Conservation (phyloP, 2,113 vertebrate genomes). For the Crypturellus undulatus region DNA sequence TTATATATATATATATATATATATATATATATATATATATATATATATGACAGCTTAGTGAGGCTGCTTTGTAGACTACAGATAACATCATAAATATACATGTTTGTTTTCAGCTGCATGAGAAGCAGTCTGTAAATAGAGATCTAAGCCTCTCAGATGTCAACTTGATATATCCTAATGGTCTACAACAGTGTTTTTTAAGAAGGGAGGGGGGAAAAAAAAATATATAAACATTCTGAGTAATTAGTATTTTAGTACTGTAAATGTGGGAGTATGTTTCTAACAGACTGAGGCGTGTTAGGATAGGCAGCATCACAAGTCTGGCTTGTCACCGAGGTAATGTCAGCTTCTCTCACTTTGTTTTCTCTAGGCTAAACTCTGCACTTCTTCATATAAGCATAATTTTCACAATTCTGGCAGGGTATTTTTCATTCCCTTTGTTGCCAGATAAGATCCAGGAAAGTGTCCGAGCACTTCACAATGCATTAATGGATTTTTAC, state of each 20-base stretch:
- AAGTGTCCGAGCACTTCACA: not conserved
- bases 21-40: not conserved
- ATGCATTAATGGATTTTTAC: not conserved
- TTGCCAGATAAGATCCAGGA: not conserved
- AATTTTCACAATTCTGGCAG: not conserved
- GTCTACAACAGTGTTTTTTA: not conserved
- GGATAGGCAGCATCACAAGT: not conserved
- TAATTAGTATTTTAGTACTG: not conserved
- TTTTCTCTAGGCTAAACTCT: not conserved
- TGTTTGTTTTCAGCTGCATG: not conserved
- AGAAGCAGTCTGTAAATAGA: not conserved
- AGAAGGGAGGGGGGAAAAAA: not conserved
- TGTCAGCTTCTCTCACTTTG: not conserved
- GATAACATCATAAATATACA: slow-evolving; percentile 40
- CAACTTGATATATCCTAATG: not conserved
- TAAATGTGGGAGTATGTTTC: not conserved
- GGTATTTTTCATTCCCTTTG: not conserved
- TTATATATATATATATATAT: not conserved
- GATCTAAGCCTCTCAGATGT: not conserved
- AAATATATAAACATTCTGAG: not conserved
- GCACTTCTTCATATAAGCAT: not conserved
- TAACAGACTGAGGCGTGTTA: not conserved
- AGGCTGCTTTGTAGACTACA: slow-evolving; percentile 6
- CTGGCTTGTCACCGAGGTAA: not conserved
- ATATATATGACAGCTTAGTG: not conserved